A percentile compares a stretch with the other conserved stretches of the same genome.
Conservation (phyloP, 2,113 vertebrate genomes). For the Perca schrenkii region DNA sequence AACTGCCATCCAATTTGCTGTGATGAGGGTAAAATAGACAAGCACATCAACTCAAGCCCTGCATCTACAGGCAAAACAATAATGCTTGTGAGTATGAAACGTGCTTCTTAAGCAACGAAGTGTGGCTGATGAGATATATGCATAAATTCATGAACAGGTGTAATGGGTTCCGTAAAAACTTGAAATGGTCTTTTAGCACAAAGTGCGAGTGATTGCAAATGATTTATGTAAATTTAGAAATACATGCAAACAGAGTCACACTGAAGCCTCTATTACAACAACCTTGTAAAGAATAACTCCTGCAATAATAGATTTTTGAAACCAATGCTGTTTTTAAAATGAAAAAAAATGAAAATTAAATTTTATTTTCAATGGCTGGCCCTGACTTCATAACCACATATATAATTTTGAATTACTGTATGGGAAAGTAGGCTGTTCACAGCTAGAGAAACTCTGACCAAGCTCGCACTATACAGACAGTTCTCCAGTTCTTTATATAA, state of each 20-base stretch:
- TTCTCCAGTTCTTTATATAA: neutral
- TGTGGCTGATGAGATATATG: conserved; percentile 41
- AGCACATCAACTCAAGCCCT: conserved; percentile 11
- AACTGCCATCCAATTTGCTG: conserved; percentile 30
- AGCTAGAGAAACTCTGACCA: neutral
- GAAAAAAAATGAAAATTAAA: neutral
- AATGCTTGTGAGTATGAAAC: conserved; percentile 32
- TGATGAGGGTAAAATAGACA: conserved; percentile 30
- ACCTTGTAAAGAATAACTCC: neutral
- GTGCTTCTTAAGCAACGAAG: conserved; percentile 35
- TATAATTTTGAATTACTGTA: conserved; percentile 3
- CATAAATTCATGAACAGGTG: conserved; percentile 66
- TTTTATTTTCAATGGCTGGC: neutral
- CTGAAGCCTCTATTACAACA: neutral
- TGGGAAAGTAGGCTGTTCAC: neutral
- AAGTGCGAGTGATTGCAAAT: conserved; percentile 29
- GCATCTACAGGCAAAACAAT: conserved; percentile 28
- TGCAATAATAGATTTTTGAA: neutral
- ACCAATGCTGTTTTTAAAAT: neutral
- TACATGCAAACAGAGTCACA: conserved; percentile 1
- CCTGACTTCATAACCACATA: neutral
- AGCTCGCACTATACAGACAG: neutral
- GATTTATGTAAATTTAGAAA: conserved; percentile 16
- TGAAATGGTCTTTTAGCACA: conserved; percentile 44
- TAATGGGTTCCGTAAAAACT: conserved; percentile 34